Base-by-base conservation (phyloP, 1,140 invertebrate genomes). In the Luehdorfia chinensis region DNA sequence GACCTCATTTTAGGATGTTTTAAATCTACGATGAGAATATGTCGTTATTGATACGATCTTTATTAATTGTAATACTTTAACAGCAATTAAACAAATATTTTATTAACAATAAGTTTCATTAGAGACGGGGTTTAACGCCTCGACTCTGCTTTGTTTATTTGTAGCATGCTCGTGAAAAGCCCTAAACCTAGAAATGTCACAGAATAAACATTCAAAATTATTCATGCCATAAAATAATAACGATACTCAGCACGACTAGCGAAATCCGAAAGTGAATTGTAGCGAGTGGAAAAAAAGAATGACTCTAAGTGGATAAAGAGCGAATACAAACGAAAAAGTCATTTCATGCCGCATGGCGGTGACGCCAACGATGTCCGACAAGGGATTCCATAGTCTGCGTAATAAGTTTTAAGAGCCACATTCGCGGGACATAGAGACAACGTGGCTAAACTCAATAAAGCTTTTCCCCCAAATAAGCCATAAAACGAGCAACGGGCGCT, bases 191-290 rank as follows among this genome's bases (percentile, higher is more conserved):
- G 18, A 16, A 36, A 39, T n/a, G 43, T 25, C 39, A 18, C 14
- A 50, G 41, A 44, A 36, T 7, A 50, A 50, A 50, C 25, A 27
- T 9, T 30, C 14, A 58, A 55, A 58, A 70, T 69, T 72, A 81
- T 84, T 79, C 74, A 74, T 71, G 59, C 57, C 58, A 66, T 80
- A 77, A 83, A 75, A 80, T 83, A 84, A 84, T 77, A 79, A 75
- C 53, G 65, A 60, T 60, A 59, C 58, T 51, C 60, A 70, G 55
- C 58, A 59, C 59, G 61, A 72, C 68, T 75, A 71, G 70, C 68
- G 62, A 75, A 83, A 81, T 76, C 77, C 78, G 78, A 81, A 85
- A 85, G 75, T 84, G 79, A 85, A 85, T 81, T 85, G 81, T 81
- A 64, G 75, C 74, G 63, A 78, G 72, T 75, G 70, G 72, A 77